These are phyloP conservation scores for Pachyrhynchus sulphureomaculatus DNA, from an alignment of 1,140 invertebrate genomes.

Conservation along the genomic window DNA sequence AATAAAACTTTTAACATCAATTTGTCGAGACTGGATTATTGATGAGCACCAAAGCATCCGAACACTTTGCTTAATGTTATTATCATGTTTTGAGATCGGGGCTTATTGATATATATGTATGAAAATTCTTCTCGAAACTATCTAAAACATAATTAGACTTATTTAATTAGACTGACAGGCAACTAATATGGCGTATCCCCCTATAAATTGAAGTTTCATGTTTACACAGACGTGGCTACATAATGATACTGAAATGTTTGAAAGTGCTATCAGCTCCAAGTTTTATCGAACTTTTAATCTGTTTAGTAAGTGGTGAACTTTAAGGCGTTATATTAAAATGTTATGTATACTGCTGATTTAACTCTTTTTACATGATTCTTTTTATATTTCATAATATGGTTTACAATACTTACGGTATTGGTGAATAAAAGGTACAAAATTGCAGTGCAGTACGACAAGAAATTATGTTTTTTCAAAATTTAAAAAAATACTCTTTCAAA, in stretches of 20 bases:
- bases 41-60: neutral
- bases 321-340: conserved; percentile 27
- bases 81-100: neutral
- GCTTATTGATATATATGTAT: conserved; percentile 12
- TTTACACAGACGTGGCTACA: conserved; percentile 35
- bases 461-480: too few species aligned
- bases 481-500: too few species aligned
- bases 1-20: conserved; percentile 13
- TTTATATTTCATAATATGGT: too few species aligned
- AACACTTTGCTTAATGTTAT: conserved; percentile 12
- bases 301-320: conserved; percentile 37
- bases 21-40: neutral
- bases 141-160: conserved; percentile 44
- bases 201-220: conserved; percentile 46
- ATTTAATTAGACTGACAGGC: conserved; percentile 46
- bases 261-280: conserved; percentile 14
- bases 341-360: neutral
- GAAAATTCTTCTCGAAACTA: conserved; percentile 35
- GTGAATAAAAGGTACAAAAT: too few species aligned
- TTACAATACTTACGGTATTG: too few species aligned
- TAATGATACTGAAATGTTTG: conserved; percentile 39
- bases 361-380: too few species aligned
- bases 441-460: too few species aligned
- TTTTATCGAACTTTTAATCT: conserved; percentile 40
- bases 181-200: conserved; percentile 41